phyloP scores from a whole-genome alignment of 2,888 invertebrate species.

The Seira ritae region DNA sequence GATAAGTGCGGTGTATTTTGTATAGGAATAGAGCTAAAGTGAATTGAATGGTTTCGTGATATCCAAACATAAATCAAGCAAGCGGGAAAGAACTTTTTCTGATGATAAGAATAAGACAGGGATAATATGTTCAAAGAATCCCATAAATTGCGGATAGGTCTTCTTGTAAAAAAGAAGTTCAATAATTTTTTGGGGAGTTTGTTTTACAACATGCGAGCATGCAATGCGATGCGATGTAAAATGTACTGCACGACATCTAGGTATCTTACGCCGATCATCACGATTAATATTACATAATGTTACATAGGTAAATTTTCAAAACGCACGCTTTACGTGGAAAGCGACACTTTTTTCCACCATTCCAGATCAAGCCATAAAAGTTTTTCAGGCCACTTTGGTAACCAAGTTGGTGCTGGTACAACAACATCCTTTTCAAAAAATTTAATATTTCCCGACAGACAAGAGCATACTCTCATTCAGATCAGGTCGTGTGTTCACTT shows the following conservation, averaged over 20 bases:
- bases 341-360: conserved; percentile 2
- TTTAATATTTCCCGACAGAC: too few relatives aligned
- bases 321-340: too few relatives aligned
- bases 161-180: not conserved
- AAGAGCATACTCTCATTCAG: too few relatives aligned
- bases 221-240: not conserved
- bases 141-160: not conserved
- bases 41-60: conserved; percentile 46
- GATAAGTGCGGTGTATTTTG: too few relatives aligned
- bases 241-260: too few relatives aligned
- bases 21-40: not conserved
- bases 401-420: too few relatives aligned
- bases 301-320: too few relatives aligned
- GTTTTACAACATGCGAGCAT: conserved; percentile 5
- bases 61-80: conserved; percentile 21
- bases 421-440: too few relatives aligned
- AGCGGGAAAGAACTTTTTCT: too few relatives aligned
- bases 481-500: too few relatives aligned
- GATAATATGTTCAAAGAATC: not conserved
- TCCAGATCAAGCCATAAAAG: not conserved
- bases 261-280: too few relatives aligned
- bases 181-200: not conserved
- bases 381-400: not conserved
- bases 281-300: not conserved
- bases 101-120: not conserved